Evolutionary conservation across 2,888 invertebrate species (phyloP).

Genomic region (Alloplasta piceator): DNA sequence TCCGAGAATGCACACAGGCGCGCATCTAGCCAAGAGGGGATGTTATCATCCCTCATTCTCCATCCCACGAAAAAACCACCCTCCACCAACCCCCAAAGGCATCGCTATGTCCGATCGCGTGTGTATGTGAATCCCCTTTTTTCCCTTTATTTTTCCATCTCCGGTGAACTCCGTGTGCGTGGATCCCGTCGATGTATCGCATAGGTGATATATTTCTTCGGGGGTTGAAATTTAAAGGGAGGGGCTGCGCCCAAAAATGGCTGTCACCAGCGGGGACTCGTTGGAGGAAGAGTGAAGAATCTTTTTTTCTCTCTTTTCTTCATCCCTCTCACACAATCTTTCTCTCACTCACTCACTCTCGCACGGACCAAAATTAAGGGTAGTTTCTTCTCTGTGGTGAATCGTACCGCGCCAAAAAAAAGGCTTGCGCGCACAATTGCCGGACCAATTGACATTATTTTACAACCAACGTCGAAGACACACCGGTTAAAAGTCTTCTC

Average conservation of each 20-base stretch:
- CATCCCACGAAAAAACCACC: too few species aligned
- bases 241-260: slow-evolving; percentile 82
- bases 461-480: slow-evolving; percentile 70
- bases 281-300: slow-evolving; percentile 76
- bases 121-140: slow-evolving; percentile 39
- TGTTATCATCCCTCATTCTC: too few species aligned
- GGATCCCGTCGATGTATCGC: too few species aligned
- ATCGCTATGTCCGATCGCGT: slow-evolving; percentile 43
- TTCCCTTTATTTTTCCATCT: slow-evolving; percentile 12
- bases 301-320: slow-evolving; percentile 28
- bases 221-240: slow-evolving; percentile 80
- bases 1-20: too few species aligned
- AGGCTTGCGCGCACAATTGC: slow-evolving; percentile 49
- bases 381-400: too few species aligned
- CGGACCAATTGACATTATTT: slow-evolving; percentile 77
- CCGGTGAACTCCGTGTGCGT: too few species aligned
- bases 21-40: too few species aligned
- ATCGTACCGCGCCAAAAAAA: too few species aligned
- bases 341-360: slow-evolving; percentile 9
- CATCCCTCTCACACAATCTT: slow-evolving; percentile 69
- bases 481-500: slow-evolving; percentile 38
- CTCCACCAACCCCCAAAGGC: background rate
- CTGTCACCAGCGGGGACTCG: slow-evolving; percentile 80
- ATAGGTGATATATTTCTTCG: slow-evolving; percentile 8
- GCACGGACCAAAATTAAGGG: slow-evolving; percentile 10